phyloP scores from a whole-genome alignment of 2,113 vertebrate species.

The Lophotis ruficrista region DNA sequence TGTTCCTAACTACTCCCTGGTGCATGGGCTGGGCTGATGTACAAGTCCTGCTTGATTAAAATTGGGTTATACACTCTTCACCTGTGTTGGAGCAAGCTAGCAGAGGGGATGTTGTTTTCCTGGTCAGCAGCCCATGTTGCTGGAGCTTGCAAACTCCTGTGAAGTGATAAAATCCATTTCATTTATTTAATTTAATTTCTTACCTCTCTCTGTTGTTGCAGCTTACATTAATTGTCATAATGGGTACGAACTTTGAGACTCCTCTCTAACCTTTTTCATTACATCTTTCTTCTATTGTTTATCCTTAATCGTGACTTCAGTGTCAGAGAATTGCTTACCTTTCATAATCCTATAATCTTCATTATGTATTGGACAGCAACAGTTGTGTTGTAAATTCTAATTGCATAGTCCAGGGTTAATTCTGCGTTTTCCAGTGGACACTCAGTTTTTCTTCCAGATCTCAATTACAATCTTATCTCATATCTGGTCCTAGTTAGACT shows the following conservation, averaged over 20 bases:
- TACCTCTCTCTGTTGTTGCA: not conserved
- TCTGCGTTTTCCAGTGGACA: not conserved
- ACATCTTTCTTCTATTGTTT: not conserved
- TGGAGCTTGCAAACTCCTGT: not conserved
- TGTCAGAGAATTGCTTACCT: not conserved
- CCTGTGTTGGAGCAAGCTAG: not conserved
- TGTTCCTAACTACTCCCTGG: not conserved
- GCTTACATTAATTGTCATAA: not conserved
- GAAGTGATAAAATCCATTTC: not conserved
- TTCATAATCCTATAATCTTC: not conserved
- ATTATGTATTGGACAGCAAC: not conserved
- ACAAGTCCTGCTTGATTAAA: not conserved
- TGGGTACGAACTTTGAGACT: not conserved
- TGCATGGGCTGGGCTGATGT: not conserved
- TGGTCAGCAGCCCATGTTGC: not conserved
- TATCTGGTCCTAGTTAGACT: constrained; percentile 51
- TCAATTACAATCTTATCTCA: constrained; percentile 36
- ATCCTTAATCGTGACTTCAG: not conserved
- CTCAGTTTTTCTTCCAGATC: not conserved
- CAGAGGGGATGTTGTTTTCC: not conserved
- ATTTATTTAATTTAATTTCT: not conserved
- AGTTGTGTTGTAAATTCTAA: not conserved
- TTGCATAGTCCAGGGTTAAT: constrained; percentile 2
- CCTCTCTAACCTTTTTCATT: not conserved
- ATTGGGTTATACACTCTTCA: not conserved